A percentile compares a stretch with the other conserved stretches of the same genome.
Conservation (phyloP, 2,888 invertebrate species). For the Aricia artaxerxes region DNA sequence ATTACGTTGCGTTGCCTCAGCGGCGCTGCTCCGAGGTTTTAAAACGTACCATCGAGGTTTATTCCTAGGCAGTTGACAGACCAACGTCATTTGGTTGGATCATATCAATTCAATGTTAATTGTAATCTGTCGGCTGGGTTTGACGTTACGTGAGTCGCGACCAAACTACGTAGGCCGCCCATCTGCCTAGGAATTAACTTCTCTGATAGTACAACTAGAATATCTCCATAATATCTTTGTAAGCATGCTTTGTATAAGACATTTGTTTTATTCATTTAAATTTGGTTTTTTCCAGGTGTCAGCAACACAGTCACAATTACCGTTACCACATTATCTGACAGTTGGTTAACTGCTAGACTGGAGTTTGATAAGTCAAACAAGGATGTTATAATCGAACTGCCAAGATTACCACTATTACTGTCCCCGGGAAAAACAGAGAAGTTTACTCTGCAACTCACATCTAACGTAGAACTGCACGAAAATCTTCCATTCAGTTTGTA, state of each 20-base stretch:
- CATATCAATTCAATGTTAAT: no score
- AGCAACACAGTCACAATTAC: constrained; percentile 53
- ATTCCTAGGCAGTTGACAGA: no score
- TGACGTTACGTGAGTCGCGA: no score
- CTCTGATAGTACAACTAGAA: no score
- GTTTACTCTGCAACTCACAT: constrained; percentile 59
- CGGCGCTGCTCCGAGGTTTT: no score
- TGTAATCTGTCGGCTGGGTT: no score
- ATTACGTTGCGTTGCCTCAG: no score
- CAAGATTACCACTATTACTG: constrained; percentile 61
- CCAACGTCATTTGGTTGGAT: no score
- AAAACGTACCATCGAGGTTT: no score
- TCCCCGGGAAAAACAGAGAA: constrained; percentile 64
- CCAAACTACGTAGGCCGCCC: no score
- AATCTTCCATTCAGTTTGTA: constrained; percentile 54
- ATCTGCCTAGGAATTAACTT: no score
- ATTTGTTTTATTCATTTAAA: neutral
- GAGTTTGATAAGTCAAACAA: constrained; percentile 54
- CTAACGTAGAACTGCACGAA: constrained; percentile 56
- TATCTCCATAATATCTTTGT: neutral
- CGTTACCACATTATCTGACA: constrained; percentile 61
- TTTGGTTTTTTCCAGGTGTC: constrained; percentile 52
- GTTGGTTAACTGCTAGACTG: constrained; percentile 66
- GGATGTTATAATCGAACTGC: constrained; percentile 61
- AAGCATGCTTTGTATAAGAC: neutral